These are phyloP conservation scores for Oxygymnocypris stewartii DNA, from an alignment of 2,113 vertebrate species.

Conservation along the genomic window DNA sequence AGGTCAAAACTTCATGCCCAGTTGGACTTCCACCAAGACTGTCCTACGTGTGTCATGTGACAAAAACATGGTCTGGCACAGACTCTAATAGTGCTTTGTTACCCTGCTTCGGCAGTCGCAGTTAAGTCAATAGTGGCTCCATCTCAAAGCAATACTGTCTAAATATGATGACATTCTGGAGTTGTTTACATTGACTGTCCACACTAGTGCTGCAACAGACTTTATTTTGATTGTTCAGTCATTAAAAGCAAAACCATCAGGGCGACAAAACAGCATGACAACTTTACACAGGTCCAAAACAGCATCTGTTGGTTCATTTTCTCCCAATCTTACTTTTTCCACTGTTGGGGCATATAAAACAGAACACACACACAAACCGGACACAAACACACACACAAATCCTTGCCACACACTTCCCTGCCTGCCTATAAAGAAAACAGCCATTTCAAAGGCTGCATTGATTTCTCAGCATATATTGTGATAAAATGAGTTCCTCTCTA, in stretches of 20 bases:
- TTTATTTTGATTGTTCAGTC: slow-evolving; percentile 54
- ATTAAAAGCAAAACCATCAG: slow-evolving; percentile 67
- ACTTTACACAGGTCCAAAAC: slow-evolving; percentile 63
- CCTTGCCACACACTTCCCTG: slow-evolving; percentile 73
- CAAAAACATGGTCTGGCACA: neutral
- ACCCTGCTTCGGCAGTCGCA: neutral
- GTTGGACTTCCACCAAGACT: neutral
- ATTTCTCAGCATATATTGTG: slow-evolving; percentile 75
- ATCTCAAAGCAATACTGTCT: neutral
- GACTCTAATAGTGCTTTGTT: neutral
- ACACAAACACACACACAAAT: slow-evolving; percentile 28
- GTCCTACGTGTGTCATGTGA: slow-evolving; percentile 16
- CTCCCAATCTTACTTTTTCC: slow-evolving; percentile 66
- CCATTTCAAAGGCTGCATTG: slow-evolving; percentile 73
- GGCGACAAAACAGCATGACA: slow-evolving; percentile 56
- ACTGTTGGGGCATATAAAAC: slow-evolving; percentile 65
- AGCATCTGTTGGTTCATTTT: slow-evolving; percentile 65
- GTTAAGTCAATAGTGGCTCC: neutral
- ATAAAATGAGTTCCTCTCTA: slow-evolving; percentile 72
- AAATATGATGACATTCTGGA: neutral
- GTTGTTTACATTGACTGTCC: neutral
- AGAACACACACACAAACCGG: slow-evolving; percentile 64
- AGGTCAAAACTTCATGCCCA: slow-evolving; percentile 26
- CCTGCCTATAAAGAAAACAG: slow-evolving; percentile 70
- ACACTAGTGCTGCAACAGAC: neutral